Evolutionary conservation across 2,888 invertebrate genomes (phyloP).

Genomic region (Cotesia congregata): DNA sequence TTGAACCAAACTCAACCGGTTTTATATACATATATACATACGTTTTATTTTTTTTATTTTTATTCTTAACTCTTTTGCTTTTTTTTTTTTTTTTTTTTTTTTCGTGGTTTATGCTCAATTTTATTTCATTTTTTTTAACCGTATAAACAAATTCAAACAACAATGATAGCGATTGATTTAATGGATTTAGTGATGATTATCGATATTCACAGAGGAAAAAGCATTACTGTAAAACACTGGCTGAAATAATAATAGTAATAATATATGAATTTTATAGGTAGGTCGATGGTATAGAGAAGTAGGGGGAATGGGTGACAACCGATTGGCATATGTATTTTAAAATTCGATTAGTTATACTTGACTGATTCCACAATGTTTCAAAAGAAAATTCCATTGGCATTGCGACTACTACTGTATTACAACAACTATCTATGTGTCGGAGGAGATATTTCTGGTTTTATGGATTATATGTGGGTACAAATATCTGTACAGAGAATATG

Average conservation of each 20-base stretch:
- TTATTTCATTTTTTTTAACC: neutral
- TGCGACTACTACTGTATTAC: neutral
- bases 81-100: too few species aligned
- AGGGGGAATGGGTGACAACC: slow-evolving; percentile 46
- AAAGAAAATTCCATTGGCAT: neutral
- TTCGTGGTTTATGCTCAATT: neutral
- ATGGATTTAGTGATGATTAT: neutral
- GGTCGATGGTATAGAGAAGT: neutral
- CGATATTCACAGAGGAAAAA: neutral
- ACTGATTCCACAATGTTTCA: slow-evolving; percentile 41
- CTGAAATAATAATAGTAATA: neutral
- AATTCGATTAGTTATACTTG: slow-evolving; percentile 56
- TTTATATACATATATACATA: neutral
- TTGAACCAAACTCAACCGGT: neutral
- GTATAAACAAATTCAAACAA: neutral
- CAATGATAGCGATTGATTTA: neutral
- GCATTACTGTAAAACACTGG: neutral
- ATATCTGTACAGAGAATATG: neutral
- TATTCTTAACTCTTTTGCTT: neutral
- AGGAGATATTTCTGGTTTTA: neutral
- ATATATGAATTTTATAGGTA: neutral
- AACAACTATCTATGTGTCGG: neutral
- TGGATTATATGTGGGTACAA: neutral
- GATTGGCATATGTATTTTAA: slow-evolving; percentile 57
- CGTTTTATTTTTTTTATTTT: too few species aligned